Evolutionary conservation across 2,113 vertebrate genomes (phyloP), one percentile per base, ranked within the genome.

Genomic region (Zosterops borbonicus): DNA sequence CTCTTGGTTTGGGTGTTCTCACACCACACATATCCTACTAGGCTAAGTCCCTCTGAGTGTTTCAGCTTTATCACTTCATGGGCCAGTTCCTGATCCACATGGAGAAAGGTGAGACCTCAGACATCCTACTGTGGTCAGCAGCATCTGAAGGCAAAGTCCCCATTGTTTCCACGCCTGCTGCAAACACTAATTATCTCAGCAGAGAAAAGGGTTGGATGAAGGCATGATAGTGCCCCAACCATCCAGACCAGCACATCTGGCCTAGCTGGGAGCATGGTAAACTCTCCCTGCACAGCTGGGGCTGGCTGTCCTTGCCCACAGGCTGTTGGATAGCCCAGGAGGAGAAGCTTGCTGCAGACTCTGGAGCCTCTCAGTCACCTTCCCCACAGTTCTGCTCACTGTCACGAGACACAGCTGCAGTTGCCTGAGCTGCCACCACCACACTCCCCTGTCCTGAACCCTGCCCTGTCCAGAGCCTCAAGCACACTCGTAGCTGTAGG

Each of bases 21-120:
- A 50, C 3, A 3, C 14, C 14, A n/a, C 8, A 6, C 1, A 8
- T 14, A 27, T 59, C 29, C 31, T 56, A 12, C 9, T 20, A 50
- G 18, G 13, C 8, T 41, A 47, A 35, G 12, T 41, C 37, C 22
- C 39, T 70, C 14, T 0, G 0, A 70, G 29, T 24, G 14, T 24
- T 84, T 82, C 78, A 47, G 11, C 39, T 64, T 10, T 56, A 60
- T n/a, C 27, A 14, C 24, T 78, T 74, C 35, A 42, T 12, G 14
- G 33, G 46, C 33, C 44, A 87, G 29, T 10, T 8, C 29, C 70
- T 71, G 60, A 53, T 18, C 9, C 46, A 23, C 14, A 18, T 5
- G 24, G 86, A 37, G 31, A 52, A 76, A 83, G 11, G 18, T 50
- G 29, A 9, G 18, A 50, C 13, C 47, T 80, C 42, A 50, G 28